Percentiles rank a stretch among this genome's conserved stretches.
Conservation (phyloP, 2,888 invertebrate genomes). For the Cantharis flavilabris region DNA sequence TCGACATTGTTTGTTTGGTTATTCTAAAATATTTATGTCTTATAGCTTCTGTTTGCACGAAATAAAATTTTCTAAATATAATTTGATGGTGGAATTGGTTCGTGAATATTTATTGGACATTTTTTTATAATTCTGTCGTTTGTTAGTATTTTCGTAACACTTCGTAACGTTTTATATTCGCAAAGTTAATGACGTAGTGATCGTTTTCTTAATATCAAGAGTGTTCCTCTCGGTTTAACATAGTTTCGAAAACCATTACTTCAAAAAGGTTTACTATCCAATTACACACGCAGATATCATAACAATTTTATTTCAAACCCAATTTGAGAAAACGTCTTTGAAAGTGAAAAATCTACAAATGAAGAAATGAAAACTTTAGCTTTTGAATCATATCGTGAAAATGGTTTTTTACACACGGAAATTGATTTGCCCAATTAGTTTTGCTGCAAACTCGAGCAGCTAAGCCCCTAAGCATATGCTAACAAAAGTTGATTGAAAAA, state of each 20-base stretch:
- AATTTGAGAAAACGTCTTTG: neutral
- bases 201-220: neutral
- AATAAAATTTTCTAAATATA: neutral
- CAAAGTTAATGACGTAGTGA: neutral
- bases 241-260: neutral
- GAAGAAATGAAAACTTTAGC: neutral
- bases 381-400: neutral
- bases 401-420: neutral
- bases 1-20: neutral
- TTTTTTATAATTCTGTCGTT: neutral
- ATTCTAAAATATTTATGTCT: neutral
- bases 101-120: neutral
- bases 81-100: neutral
- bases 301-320: neutral
- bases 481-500: slow-evolving; percentile 43
- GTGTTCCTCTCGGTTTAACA: neutral
- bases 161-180: neutral
- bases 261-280: neutral
- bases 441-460: slow-evolving; percentile 10
- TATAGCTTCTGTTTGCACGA: neutral
- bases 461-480: slow-evolving; percentile 30
- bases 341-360: neutral
- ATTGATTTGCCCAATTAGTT: slow-evolving; percentile 3
- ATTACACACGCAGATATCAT: neutral
- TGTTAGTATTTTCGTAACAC: neutral